Evolutionary conservation across 2,113 vertebrate species (phyloP).

Genomic region (Conger conger): DNA sequence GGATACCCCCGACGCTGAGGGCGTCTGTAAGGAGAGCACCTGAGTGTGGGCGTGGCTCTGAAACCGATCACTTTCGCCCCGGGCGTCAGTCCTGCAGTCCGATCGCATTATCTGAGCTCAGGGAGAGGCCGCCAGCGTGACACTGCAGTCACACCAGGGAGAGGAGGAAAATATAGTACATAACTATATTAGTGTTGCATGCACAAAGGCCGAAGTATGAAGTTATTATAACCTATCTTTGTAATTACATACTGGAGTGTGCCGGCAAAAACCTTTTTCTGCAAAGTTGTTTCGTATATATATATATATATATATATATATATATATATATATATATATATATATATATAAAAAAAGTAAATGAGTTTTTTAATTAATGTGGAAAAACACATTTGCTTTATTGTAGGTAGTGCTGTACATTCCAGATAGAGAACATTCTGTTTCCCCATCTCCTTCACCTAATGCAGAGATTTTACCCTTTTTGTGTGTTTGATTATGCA

Average conservation of each 20-base stretch:
- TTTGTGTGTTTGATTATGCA: background rate
- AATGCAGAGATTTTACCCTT: background rate
- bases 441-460: background rate
- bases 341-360: too few relatives aligned
- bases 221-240: background rate
- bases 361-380: background rate
- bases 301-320: too few relatives aligned
- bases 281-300: slow-evolving; percentile 15
- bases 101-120: slow-evolving; percentile 73
- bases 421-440: background rate
- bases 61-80: slow-evolving; percentile 81
- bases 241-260: background rate
- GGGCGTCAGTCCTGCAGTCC: slow-evolving; percentile 70
- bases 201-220: background rate
- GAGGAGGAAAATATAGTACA: background rate
- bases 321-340: too few relatives aligned
- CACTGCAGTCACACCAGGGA: background rate
- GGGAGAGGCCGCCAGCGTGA: slow-evolving; percentile 54
- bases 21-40: slow-evolving; percentile 84
- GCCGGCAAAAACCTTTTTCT: too few relatives aligned
- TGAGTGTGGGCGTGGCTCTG: slow-evolving; percentile 77
- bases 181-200: background rate
- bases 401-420: background rate
- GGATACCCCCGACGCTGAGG: slow-evolving; percentile 72
- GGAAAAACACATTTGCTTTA: background rate